Evolutionary conservation across 2,888 invertebrate genomes (phyloP).

Genomic region (Exocentrus adspersus): DNA sequence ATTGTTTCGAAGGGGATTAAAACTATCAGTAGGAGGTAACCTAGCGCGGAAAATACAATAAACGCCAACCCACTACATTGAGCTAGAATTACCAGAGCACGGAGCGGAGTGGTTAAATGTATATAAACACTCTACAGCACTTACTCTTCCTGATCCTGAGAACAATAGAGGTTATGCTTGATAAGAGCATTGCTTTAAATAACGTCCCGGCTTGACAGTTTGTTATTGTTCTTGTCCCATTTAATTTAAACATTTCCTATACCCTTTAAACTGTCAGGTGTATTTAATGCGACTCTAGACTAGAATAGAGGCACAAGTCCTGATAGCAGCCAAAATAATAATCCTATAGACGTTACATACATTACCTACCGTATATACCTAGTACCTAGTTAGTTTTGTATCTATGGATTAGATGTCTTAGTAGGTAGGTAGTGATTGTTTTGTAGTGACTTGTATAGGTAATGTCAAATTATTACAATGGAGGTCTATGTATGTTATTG

Average conservation of each 20-base stretch:
- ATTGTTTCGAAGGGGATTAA: background rate
- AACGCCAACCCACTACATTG: conserved; percentile 1
- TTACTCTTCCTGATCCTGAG: conserved; percentile 17
- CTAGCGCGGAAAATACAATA: background rate
- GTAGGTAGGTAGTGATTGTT: too few species aligned
- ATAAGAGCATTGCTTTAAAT: conserved; percentile 14
- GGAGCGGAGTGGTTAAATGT: conserved; percentile 17
- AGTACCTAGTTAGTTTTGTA: too few species aligned
- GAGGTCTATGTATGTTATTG: too few species aligned
- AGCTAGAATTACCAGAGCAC: background rate
- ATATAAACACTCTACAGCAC: conserved; percentile 16
- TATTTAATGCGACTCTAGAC: conserved; percentile 2
- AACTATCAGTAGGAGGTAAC: background rate
- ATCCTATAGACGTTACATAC: background rate
- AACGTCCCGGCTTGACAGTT: conserved; percentile 9
- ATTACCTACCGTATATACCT: too few species aligned
- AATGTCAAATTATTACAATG: too few species aligned
- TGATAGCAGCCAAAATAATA: background rate
- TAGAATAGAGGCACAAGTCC: too few species aligned
- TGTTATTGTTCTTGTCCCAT: conserved; percentile 21
- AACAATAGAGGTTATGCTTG: conserved; percentile 19
- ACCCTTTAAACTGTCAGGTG: conserved; percentile 20
- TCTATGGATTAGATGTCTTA: too few species aligned
- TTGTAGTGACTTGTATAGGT: too few species aligned
- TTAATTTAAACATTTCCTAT: conserved; percentile 25